Evolutionary conservation across 2,888 invertebrate species (phyloP), one percentile per base, ranked within the genome.

Genomic region (Scaptomyza polygonia): DNA sequence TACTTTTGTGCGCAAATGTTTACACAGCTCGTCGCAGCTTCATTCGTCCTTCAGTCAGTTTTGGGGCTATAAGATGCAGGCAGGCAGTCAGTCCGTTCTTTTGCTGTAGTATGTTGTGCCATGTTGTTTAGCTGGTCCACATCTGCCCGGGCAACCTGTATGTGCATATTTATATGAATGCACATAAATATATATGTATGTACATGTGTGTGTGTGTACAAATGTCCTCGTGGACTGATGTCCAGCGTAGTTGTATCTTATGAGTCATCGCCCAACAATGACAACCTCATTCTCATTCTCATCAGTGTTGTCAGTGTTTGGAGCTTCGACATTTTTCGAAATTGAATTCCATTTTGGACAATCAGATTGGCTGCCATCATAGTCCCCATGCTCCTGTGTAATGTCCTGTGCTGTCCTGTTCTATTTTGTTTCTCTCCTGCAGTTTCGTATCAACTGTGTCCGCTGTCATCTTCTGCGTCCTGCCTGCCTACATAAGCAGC

Each of bases 1-100:
- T 86, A 86, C 76, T 88, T 88, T 86, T 72, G 69, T 83, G 86
- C 80, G 79, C 86, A 86, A 86, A 88, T 83, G 83, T 88, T 88
- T 86, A 75, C 80, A 79, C 72, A 80, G 81, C 71, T 75, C 72
- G 52, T 78, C 68, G 57, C 44, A 53, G 58, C 44, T 25, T n/a
- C 9, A 32, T 18, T 62, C 58, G 72, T 75, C 72, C 72, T 77
- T 72, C 75, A 70, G 59, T 67, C 81, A 71, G 49, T 62, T 61
- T 59, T 66, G 67, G 69, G 54, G 1, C 55, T 49, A 27, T 66
- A 75, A 75, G 86, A 79, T 86, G 68, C 65, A 77, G 54, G 56
- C 75, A 57, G 16, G 5, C 5, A n/a, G 18, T 5, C 75, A 57
- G 16, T 8, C 5, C 9, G 18, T 5, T 6, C 11, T 6, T 16